phyloP scores from a whole-genome alignment of 2,113 vertebrate genomes.

The Otus sunia region DNA sequence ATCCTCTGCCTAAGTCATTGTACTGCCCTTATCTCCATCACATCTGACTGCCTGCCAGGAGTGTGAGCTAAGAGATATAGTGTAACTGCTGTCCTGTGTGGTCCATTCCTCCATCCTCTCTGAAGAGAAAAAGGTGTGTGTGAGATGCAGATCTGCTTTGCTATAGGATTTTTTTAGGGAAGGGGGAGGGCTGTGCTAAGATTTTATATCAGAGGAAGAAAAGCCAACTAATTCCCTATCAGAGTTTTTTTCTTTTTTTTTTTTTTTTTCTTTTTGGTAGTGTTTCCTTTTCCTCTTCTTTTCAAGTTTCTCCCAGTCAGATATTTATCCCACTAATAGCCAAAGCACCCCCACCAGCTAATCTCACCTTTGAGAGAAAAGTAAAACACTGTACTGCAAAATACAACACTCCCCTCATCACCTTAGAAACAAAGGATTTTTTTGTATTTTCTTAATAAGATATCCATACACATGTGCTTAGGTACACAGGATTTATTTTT shows the following conservation, averaged over 20 bases:
- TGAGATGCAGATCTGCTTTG: not conserved
- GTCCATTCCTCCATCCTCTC: not conserved
- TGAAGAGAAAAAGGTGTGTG: not conserved
- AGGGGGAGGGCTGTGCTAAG: not conserved
- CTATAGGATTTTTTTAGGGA: not conserved
- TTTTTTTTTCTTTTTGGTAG: not conserved
- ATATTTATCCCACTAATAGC: not conserved
- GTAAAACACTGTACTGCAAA: not conserved
- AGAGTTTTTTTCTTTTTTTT: not conserved
- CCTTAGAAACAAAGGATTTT: not conserved
- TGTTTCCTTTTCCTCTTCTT: not conserved
- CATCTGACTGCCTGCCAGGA: constrained; percentile 5
- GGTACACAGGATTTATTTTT: not conserved
- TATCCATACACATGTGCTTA: not conserved
- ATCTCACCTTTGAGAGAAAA: not conserved
- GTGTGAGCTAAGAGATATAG: not conserved
- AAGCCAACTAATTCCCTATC: not conserved
- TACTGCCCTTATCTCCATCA: constrained; percentile 13
- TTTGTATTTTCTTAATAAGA: not conserved
- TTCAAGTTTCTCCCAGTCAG: not conserved
- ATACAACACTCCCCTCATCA: not conserved
- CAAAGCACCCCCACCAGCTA: not conserved
- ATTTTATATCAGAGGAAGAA: not conserved
- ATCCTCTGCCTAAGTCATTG: not conserved
- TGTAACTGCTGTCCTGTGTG: constrained; percentile 35